phyloP scores from a whole-genome alignment of 2,888 invertebrate genomes.

The Sesia bembeciformis region DNA sequence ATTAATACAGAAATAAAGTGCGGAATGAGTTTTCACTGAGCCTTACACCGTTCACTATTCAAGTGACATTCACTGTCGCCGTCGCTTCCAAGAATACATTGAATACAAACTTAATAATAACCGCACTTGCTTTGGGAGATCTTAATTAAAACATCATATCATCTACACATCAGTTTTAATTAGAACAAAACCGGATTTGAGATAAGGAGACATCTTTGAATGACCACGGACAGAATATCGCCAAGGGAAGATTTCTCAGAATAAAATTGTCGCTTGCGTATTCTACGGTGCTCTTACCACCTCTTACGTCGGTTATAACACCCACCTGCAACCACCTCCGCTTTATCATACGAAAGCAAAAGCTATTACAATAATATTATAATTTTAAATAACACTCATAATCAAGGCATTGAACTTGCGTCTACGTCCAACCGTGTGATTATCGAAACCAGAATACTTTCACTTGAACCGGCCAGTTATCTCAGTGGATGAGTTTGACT shows the following conservation, averaged over 20 bases:
- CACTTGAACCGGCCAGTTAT: slow-evolving; percentile 48
- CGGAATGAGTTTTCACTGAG: too few species aligned
- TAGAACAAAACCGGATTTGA: slow-evolving; percentile 7
- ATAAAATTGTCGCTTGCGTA: not conserved
- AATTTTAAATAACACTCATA: slow-evolving; percentile 60
- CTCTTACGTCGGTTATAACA: slow-evolving; percentile 45
- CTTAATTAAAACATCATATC: not conserved
- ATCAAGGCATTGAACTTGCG: slow-evolving; percentile 71
- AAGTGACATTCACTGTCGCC: too few species aligned
- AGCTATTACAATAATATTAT: slow-evolving; percentile 35
- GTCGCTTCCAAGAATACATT: too few species aligned
- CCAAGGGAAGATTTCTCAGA: not conserved
- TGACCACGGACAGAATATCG: not conserved
- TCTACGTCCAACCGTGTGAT: slow-evolving; percentile 48
- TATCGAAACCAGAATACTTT: slow-evolving; percentile 64
- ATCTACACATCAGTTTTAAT: not conserved
- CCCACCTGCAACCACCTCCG: slow-evolving; percentile 27
- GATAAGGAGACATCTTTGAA: slow-evolving; percentile 3
- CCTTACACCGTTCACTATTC: too few species aligned
- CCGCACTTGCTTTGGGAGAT: not conserved
- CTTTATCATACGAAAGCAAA: slow-evolving; percentile 14
- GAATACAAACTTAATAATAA: too few species aligned
- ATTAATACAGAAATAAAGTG: too few species aligned
- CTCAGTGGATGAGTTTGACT: slow-evolving; percentile 45
- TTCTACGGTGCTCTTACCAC: slow-evolving; percentile 1